phyloP scores from a whole-genome alignment of 2,888 invertebrate genomes.

The Cephus sareptanus region DNA sequence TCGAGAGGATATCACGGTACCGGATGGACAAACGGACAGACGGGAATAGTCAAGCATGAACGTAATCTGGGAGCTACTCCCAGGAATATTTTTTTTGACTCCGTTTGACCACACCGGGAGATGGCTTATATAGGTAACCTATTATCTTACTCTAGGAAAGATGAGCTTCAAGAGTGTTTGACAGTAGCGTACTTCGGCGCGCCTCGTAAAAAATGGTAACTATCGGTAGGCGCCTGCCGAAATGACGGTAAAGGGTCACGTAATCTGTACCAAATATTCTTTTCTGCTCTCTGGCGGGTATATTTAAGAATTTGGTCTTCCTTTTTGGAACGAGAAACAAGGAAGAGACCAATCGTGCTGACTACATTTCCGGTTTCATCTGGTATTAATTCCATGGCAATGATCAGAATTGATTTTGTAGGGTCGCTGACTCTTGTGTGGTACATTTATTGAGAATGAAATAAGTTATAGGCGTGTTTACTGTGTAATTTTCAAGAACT shows the following conservation, averaged over 20 bases:
- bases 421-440: neutral
- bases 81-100: neutral
- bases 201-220: slow-evolving; percentile 4
- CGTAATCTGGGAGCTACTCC: slow-evolving; percentile 1
- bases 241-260: neutral
- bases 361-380: neutral
- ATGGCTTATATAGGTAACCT: neutral
- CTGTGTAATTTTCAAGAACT: neutral
- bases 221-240: neutral
- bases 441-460: neutral
- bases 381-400: neutral
- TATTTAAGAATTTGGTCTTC: neutral
- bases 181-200: neutral
- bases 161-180: slow-evolving; percentile 1
- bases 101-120: neutral
- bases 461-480: neutral
- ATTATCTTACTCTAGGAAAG: neutral
- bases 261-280: neutral
- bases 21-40: neutral
- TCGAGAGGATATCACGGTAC: neutral
- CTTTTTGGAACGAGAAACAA: neutral
- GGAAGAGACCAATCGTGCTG: neutral
- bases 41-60: neutral
- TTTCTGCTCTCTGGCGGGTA: neutral
- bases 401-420: neutral